Evolutionary conservation across 2,888 invertebrate genomes (phyloP), one percentile per base, ranked within the genome.

Genomic region (Cryptophagus acutangulus): DNA sequence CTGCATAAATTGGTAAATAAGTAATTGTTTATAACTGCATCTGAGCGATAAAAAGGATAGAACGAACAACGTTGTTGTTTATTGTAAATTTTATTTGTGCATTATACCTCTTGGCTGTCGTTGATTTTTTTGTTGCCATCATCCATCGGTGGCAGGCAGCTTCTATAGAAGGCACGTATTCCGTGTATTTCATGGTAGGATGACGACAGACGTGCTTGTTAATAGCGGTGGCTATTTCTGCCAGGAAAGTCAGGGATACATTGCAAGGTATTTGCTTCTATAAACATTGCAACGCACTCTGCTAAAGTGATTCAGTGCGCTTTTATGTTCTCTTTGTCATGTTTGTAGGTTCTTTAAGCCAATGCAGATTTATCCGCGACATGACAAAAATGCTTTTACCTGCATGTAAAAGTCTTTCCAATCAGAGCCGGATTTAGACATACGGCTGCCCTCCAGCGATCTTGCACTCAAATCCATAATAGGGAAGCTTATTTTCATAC

Each of bases 271-370:
- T 24, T 17, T 29, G 24, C 17, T 33, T 37, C 37, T 38, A 39
- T 45, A 54, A 47, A 51, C 51, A 51, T 52, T 45, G 48, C 47
- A 44, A 46, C 51, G 50, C 50, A 55, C 51, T 20, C 52, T 51
- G 54, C 51, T 53, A 34, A 45, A 34, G 56, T 57, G 61, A 61
- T 60, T 57, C 57, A 61, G 48, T 59, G 51, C 53, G 39, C 45
- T 47, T 49, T 54, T 55, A 52, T 56, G 57, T 58, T 55, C 50
- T 56, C 57, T 62, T 59, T 59, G 58, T 62, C 58, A 58, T 61
- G 60, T 61, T 62, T 59, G 53, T 57, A 53, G 48, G 51, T 52
- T 51, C 53, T 38, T 46, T 48, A 56, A 57, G 54, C 57, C 54
- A 45, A 50, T 48, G 52, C 52, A 51, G 60, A 61, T 58, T 59